Base-by-base conservation (phyloP, 1,140 invertebrate genomes). In the Macrotrachela quadricornifera region DNA sequence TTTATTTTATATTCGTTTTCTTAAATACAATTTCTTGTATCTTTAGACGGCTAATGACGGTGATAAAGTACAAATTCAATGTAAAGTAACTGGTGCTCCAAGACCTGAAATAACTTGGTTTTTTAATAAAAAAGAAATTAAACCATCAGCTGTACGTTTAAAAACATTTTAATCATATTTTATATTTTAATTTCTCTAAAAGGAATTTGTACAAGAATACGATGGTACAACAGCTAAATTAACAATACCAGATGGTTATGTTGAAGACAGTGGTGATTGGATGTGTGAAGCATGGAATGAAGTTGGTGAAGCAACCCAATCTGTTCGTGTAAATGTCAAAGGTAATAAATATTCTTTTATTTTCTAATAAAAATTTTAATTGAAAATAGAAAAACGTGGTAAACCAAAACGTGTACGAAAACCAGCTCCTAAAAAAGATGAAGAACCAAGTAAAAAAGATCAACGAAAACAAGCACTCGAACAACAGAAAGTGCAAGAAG, bases 171-270 rank as follows among this genome's bases (percentile, higher is more conserved):
- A 8, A 30, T 30, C 2, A 8, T 2, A 30, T n/a, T n/a, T n/a
- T n/a, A n/a, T 30, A 30, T 30, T 4, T 30, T 4, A 4, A 30
- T 30, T 8, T 30, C 3, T 30, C 2, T 30, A 30, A 4, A 4
- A 42, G 41, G 53, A 54, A 17, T 48, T 49, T 49, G 41, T 18
- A 13, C 43, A 42, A 18, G 47, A 48, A 14, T 54, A 40, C n/a
- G 46, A 54, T 49, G 53, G 53, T n/a, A 46, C 50, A 46, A 50
- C 37, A 9, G 54, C 49, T 45, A 85, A 84, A 63, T 69, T 94
- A 55, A 76, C 81, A 57, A 91, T 94, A 57, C 79, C 83, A n/a
- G 86, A 94, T 67, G 85, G 92, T 62, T 90, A 87, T 77, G 85
- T 85, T 8, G 73, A 78, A 60, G 91, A 97, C 69, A 78, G 78